Conservation (phyloP, 2,797 vertebrate genomes). For the Cyclura pinguis region DNA sequence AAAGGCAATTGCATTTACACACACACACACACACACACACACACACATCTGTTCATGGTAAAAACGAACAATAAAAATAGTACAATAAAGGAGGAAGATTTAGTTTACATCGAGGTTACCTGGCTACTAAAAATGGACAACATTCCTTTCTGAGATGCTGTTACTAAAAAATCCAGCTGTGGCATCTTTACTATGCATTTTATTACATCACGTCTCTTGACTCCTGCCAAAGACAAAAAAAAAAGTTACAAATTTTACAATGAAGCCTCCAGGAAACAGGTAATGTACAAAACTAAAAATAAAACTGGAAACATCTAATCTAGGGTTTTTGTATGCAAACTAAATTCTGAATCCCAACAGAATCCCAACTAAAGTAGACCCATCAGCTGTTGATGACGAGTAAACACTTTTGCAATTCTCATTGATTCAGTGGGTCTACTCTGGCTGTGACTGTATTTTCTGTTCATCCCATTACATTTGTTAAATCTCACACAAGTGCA, state of each 20-base stretch:
- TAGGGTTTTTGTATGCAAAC: background rate
- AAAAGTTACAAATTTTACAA: slow-evolving; percentile 42
- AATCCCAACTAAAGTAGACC: too few relatives aligned
- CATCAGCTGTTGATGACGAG: too few relatives aligned
- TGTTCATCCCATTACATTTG: background rate
- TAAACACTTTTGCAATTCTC: too few relatives aligned
- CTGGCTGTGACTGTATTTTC: background rate
- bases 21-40: background rate
- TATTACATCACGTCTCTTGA: slow-evolving; percentile 77
- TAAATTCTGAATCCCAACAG: too few relatives aligned
- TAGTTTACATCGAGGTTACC: slow-evolving; percentile 70
- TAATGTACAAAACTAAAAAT: slow-evolving; percentile 20
- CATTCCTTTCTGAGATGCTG: slow-evolving; percentile 79
- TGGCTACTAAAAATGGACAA: slow-evolving; percentile 78
- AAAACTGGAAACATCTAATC: background rate
- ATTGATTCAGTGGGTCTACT: too few relatives aligned
- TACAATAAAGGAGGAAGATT: slow-evolving; percentile 19
- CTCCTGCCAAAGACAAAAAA: slow-evolving; percentile 67
- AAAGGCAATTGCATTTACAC: background rate
- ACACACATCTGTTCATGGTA: background rate
- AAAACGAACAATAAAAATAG: background rate
- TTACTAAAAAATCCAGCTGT: slow-evolving; percentile 74
- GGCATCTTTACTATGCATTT: slow-evolving; percentile 77
- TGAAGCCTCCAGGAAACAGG: background rate
- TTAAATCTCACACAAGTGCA: background rate